Conservation (phyloP, 1,140 invertebrate genomes). For the Nixonia krombeini region DNA sequence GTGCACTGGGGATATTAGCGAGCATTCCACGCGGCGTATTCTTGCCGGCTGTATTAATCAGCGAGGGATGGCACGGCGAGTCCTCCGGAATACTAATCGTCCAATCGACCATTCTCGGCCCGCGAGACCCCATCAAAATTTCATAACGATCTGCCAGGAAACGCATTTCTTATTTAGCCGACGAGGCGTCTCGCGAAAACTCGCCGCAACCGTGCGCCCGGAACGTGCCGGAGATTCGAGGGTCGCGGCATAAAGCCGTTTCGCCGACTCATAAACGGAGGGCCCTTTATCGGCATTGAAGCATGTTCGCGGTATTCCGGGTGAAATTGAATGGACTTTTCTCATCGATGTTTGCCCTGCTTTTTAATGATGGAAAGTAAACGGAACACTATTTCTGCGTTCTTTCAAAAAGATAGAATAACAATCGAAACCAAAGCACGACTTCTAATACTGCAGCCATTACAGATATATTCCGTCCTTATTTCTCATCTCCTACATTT, state of each 20-base stretch:
- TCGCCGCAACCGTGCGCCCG: slow-evolving; percentile 42
- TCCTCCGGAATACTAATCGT: slow-evolving; percentile 41
- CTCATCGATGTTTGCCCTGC: slow-evolving; percentile 29
- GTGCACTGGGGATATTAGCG: slow-evolving; percentile 39
- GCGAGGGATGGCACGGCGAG: slow-evolving; percentile 3
- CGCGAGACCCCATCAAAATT: slow-evolving; percentile 53
- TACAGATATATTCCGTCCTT: no score
- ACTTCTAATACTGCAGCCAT: no score
- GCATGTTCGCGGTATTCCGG: slow-evolving; percentile 46
- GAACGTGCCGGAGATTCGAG: slow-evolving; percentile 41
- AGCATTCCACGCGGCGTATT: slow-evolving; percentile 27
- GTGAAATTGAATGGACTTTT: slow-evolving; percentile 48
- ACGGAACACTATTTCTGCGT: no score
- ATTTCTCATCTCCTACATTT: no score
- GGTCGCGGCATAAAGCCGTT: slow-evolving; percentile 43
- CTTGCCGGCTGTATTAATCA: slow-evolving; percentile 41
- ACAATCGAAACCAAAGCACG: no score
- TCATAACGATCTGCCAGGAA: slow-evolving; percentile 31
- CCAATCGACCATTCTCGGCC: no score
- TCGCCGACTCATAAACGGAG: slow-evolving; percentile 36
- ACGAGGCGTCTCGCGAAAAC: slow-evolving; percentile 39
- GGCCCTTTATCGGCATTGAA: slow-evolving; percentile 28
- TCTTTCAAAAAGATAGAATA: no score
- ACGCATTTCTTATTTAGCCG: slow-evolving; percentile 48
- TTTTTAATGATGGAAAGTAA: slow-evolving; percentile 39